Conservation (phyloP, 2,888 invertebrate genomes). For the Oegoconia quadripuncta region DNA sequence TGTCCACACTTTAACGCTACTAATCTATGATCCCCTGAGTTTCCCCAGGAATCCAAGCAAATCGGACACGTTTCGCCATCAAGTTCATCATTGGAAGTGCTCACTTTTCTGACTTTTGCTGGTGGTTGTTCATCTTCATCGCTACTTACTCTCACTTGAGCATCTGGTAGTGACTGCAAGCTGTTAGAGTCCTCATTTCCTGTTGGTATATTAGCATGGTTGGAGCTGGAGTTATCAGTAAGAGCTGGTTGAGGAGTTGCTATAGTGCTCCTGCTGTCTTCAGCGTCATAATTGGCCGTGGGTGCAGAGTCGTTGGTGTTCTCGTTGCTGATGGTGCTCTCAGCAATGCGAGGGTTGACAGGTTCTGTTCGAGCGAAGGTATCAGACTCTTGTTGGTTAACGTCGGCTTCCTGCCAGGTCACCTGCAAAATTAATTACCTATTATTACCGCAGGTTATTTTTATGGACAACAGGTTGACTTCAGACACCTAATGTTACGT, state of each 20-base stretch:
- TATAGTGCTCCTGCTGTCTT: conserved; percentile 10
- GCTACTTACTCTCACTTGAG: conserved; percentile 10
- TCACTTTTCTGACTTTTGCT: conserved; percentile 47
- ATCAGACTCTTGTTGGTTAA: conserved; percentile 14
- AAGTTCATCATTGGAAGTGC: conserved; percentile 61
- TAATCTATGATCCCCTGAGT: conserved; percentile 90
- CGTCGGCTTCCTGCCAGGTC: not conserved
- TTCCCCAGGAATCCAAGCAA: conserved; percentile 93
- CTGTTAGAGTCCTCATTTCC: conserved; percentile 31
- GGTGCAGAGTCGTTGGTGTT: conserved; percentile 23
- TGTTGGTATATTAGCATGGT: conserved; percentile 11
- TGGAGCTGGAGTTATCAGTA: not conserved
- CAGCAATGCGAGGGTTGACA: conserved; percentile 5
- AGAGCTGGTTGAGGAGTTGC: not conserved
- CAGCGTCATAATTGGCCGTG: conserved; percentile 17
- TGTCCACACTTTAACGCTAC: conserved; percentile 96
- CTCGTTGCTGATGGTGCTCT: conserved; percentile 15
- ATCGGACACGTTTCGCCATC: conserved; percentile 90
- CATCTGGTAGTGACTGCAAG: conserved; percentile 28
- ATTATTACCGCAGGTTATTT: too few relatives aligned
- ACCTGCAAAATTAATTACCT: not conserved
- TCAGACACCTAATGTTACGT: too few relatives aligned
- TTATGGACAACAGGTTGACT: too few relatives aligned
- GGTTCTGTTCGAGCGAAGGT: conserved; percentile 12
- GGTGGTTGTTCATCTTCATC: conserved; percentile 41